Evolutionary conservation across 2,888 invertebrate genomes (phyloP), one percentile per base, ranked within the genome.

Genomic region (Oscheius sp.): DNA sequence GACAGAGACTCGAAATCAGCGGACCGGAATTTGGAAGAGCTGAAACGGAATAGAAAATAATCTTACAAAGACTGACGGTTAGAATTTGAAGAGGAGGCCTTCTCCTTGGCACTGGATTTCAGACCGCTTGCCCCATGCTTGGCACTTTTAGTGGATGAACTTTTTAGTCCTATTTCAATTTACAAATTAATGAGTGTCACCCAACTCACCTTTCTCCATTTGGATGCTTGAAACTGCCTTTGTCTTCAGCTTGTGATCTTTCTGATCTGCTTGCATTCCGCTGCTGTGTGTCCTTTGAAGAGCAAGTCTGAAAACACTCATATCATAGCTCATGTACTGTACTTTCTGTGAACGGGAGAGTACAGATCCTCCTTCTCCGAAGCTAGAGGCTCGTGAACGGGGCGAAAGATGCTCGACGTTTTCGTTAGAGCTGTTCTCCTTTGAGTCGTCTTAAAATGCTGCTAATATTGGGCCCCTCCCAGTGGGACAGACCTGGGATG

Each of bases 221-320:
- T 70, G 58, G 29, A 70, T 57, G 58, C 42, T 70, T 32, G 70
- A 68, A 55, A 68, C 68, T 21, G 68, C 68, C 42, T 68, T 68
- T n/a, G 37, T 55, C 29, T 68, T 53, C 9, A 68, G 42, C 53
- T 68, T 68, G 29, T 29, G 51, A 65, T 51, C 60, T 48, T 48
- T 53, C 55, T n/a, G 21, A 13, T 68, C 68, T 29, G 42, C 48
- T 21, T n/a, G 68, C 53, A 70, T 70, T 42, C 77, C 79, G 66
- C 75, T 80, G 48, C 78, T 78, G n/a, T 71, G 65, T 21, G 80
- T 80, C 51, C 78, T 53, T 73, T 70, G 73, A 9, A 77, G 68
- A 10, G 75, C 74, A 58, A 76, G 72, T 47, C 79, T 79, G 55
- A 7, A 76, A 78, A 47, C 2, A 32, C 37, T 60, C 33, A 33